Evolutionary conservation across 2,888 invertebrate genomes (phyloP), one percentile per base, ranked within the genome.

Genomic region (Drosophila neonasuta): DNA sequence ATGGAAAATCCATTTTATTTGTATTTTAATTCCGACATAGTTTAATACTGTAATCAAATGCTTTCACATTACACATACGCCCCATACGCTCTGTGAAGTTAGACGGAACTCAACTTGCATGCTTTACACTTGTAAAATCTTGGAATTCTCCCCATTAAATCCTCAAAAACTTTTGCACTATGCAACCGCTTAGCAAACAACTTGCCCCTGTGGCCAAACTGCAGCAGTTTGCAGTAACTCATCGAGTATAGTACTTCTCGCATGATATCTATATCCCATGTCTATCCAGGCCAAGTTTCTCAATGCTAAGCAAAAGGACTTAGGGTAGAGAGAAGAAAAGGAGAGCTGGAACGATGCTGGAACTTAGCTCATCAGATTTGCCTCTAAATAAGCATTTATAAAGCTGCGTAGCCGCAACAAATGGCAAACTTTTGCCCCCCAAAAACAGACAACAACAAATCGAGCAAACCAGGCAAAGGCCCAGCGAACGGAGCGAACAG

Each of bases 281-380:
- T 44, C 15, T 59, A 44, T 51, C 4, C 24, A 42, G 58, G 71
- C 69, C 61, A 70, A 80, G 71, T 83, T 78, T 68, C 51, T 63
- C 2, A 30, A 36, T 24, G 24, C 24, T 24, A 5, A 24, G 24
- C 6, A 24, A 24, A 24, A 24, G 24, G 6, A 1, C 24, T 24
- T 6, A 24, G 24, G 24, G 6, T 24, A 24, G 24, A 6, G 24
- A 24, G 6, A 24, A 24, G 24, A 1, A 24, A 24, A 24, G 24
- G 24, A 11, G 20, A 8, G 11, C 10, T 32, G 32, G 32, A 3
- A 24, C 24, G 24, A 24, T 11, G 63, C 41, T 44, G 59, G 64
- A 86, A 86, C 84, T 81, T 86, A 68, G 75, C 86, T 81, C 81
- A 81, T 81, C 81, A 80, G 86, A 86, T 71, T 78, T 78, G 81